A percentile compares a stretch with the other conserved stretches of the same genome.
Conservation (phyloP, 2,888 invertebrate species). For the Thumatha senex region DNA sequence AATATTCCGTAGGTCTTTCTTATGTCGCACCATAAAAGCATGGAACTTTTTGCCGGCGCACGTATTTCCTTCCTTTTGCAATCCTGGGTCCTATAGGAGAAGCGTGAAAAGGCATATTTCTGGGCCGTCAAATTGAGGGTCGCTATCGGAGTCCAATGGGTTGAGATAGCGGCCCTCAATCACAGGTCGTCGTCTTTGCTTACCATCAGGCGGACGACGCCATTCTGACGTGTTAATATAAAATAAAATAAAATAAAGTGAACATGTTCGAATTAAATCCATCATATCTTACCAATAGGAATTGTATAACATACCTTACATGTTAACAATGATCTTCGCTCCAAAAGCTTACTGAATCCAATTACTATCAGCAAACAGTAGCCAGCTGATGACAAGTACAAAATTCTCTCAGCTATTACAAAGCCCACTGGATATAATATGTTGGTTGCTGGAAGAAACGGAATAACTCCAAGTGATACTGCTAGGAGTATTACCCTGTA, state of each 20-base stretch:
- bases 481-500: constrained; percentile 83
- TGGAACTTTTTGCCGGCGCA: too few relatives aligned
- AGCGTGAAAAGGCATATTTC: too few relatives aligned
- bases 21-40: too few relatives aligned
- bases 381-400: constrained; percentile 92
- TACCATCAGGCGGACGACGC: too few relatives aligned
- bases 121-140: too few relatives aligned
- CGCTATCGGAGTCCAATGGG: too few relatives aligned
- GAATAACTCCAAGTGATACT: constrained; percentile 85
- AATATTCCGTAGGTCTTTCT: too few relatives aligned
- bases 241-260: not conserved
- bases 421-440: constrained; percentile 94
- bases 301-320: constrained; percentile 45
- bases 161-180: too few relatives aligned
- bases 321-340: constrained; percentile 21
- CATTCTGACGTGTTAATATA: not conserved
- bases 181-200: too few relatives aligned
- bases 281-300: too few relatives aligned
- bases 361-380: constrained; percentile 88
- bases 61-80: too few relatives aligned
- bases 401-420: constrained; percentile 93
- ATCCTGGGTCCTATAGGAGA: too few relatives aligned
- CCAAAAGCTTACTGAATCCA: constrained; percentile 76
- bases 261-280: not conserved
- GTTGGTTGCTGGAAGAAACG: constrained; percentile 94